A percentile compares a stretch with the other conserved stretches of the same genome.
phyloP scores from a whole-genome alignment of 1,140 invertebrate species.

The Sarcophaga bullata region DNA sequence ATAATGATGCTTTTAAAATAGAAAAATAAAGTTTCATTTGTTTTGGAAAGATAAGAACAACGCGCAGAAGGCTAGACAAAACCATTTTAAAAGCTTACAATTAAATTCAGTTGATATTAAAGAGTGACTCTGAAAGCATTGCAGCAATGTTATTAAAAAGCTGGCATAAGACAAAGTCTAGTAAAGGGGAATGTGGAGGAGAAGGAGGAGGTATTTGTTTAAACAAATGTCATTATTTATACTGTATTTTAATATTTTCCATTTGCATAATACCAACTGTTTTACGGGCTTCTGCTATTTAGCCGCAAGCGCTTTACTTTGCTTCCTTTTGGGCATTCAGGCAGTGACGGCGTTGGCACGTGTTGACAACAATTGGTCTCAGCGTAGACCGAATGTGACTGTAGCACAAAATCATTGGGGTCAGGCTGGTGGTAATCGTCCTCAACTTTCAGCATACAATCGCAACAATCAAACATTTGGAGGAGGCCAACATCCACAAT shows the following conservation, averaged over 20 bases:
- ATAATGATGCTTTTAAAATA: too few species aligned
- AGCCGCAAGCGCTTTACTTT: background rate
- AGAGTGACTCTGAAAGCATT: background rate
- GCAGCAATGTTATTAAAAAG: background rate
- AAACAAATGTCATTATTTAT: background rate
- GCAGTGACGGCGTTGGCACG: background rate
- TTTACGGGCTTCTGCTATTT: background rate
- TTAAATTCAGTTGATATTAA: background rate
- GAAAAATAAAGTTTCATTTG: too few species aligned
- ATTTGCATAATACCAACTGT: background rate
- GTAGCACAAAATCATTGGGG: background rate
- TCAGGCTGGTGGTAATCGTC: background rate
- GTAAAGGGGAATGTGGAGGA: too few species aligned
- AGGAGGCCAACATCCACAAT: too few species aligned
- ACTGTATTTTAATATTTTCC: background rate
- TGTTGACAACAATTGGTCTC: constrained; percentile 19
- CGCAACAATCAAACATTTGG: too few species aligned
- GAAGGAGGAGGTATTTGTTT: too few species aligned
- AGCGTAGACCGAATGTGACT: background rate
- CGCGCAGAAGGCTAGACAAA: too few species aligned
- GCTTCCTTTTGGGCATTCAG: background rate
- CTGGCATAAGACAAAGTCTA: too few species aligned
- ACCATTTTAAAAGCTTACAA: background rate
- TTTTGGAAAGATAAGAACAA: too few species aligned
- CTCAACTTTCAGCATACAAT: too few species aligned